Evolutionary conservation across 1,140 invertebrate genomes (phyloP), one percentile per base, ranked within the genome.

Genomic region (Helicoverpa zea): DNA sequence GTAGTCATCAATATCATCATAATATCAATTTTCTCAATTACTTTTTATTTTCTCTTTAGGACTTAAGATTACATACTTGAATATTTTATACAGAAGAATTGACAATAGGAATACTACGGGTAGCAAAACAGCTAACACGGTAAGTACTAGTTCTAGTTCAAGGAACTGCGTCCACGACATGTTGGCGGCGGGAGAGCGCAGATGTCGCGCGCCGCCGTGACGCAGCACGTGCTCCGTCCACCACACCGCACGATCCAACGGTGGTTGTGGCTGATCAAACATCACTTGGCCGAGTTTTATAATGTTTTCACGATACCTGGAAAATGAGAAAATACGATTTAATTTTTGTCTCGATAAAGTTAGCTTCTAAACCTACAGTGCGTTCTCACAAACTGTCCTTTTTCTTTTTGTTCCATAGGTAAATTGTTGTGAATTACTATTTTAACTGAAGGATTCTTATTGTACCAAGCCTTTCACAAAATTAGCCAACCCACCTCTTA

Each of bases 151-250:
- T 61, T 90, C 87, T 35, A 90, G 30, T 81, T 88, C 86, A 11
- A 83, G 23, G 23, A 23, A 23, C 23, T 23, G 23, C 23, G 23
- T 23, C 83, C 81, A 85, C 11, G 81, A 63, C 30, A 88, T 75
- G 14, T 83, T 80, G 35, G 85, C 84, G 10, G 79, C 72, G 10
- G 84, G 81, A 29, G 83, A 23, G 18, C 89, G 93, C 9, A 97
- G 83, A 85, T 96, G 96, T 13, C 87, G 87, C 4, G 95, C 95
- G 54, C 96, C 96, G 77, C 95, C 91, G 81, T 92, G 52, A 54
- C 5, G 14, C 13, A 54, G 52, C 52, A 54, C 52, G 14, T n/a
- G 52, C 7, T 54, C 52, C n/a, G 13, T 54, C n/a, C 52, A n/a
- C 14, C 5, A n/a, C n/a, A 54, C 13, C 5, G 13, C n/a, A n/a